Percentiles rank a stretch among this genome's conserved stretches.
Evolutionary conservation across 2,888 invertebrate genomes (phyloP).

Genomic region (Saturnia japonica): DNA sequence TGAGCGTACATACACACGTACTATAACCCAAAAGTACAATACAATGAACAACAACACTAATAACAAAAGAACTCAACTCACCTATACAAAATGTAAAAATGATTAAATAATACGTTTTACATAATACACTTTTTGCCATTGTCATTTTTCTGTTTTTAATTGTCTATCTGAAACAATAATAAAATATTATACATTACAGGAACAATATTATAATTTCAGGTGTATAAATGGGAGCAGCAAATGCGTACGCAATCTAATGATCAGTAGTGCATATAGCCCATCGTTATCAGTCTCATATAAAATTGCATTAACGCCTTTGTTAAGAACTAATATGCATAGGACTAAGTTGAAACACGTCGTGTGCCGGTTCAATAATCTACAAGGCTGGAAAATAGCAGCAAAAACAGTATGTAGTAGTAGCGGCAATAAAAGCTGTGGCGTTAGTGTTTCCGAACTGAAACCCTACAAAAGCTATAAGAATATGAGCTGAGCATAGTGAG

Average conservation of each 20-base stretch:
- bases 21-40: no score
- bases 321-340: no score
- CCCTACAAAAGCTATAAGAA: background rate
- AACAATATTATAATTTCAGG: background rate
- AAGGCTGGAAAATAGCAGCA: background rate
- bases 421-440: background rate
- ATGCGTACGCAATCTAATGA: no score
- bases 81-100: conserved; percentile 59
- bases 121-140: conserved; percentile 42
- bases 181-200: background rate
- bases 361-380: no score
- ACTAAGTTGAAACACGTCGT: no score
- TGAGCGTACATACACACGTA: no score
- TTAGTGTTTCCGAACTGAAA: background rate
- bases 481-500: background rate
- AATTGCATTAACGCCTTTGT: no score
- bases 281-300: background rate
- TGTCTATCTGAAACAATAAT: conserved; percentile 54
- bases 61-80: conserved; percentile 35
- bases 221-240: background rate
- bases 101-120: conserved; percentile 51
- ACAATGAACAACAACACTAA: no score
- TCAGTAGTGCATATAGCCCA: no score
- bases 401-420: no score
- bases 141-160: conserved; percentile 25